Evolutionary conservation across 2,113 vertebrate species (phyloP).

Genomic region (Centropus unirufus): DNA sequence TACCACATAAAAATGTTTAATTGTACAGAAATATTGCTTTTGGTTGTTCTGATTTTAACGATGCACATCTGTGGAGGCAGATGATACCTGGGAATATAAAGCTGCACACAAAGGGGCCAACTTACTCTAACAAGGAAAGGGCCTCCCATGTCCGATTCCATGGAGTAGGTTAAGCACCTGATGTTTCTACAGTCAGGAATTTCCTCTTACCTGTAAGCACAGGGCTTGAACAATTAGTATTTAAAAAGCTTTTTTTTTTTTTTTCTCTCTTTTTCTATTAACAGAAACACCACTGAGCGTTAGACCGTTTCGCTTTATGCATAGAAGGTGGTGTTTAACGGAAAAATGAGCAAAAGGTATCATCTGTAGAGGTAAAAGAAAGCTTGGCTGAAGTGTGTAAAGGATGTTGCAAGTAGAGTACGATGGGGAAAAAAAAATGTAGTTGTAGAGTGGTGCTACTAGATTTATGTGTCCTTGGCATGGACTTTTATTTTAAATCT

Average conservation of each 20-base stretch:
- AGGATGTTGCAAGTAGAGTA: background rate
- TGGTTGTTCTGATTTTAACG: constrained; percentile 16
- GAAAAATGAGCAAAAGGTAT: background rate
- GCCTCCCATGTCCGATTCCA: background rate
- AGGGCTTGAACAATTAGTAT: background rate
- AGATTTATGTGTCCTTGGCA: background rate
- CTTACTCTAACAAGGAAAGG: background rate
- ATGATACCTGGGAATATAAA: constrained; percentile 11
- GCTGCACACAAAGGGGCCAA: background rate
- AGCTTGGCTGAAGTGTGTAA: background rate
- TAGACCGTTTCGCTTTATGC: background rate
- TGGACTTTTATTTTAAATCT: rapidly evolving
- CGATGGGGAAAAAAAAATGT: background rate
- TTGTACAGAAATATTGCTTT: constrained; percentile 38
- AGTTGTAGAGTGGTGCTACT: background rate
- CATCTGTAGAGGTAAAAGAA: background rate
- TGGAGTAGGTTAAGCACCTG: background rate
- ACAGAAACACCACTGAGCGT: background rate
- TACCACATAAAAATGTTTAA: constrained; percentile 14
- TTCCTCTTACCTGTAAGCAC: background rate
- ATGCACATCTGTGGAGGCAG: constrained; percentile 34
- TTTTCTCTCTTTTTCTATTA: background rate
- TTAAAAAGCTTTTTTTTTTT: background rate
- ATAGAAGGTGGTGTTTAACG: background rate
- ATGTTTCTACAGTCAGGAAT: background rate